Evolutionary conservation across 2,113 vertebrate species (phyloP).

Genomic region (Chaetodon trifascialis): DNA sequence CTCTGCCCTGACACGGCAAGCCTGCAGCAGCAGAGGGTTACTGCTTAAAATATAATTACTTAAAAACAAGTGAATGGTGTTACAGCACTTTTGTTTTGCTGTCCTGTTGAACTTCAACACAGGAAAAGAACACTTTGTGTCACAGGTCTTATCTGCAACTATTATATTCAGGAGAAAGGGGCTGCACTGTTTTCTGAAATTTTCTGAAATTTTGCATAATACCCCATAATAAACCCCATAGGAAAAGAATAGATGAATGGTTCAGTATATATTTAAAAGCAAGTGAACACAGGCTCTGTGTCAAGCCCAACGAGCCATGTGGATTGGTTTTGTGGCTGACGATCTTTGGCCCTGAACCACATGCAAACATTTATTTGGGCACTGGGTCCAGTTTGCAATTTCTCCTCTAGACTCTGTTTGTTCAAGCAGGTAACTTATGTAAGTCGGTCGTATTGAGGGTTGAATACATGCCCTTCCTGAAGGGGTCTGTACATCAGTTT

Average conservation of each 20-base stretch:
- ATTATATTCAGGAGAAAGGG: constrained; percentile 29
- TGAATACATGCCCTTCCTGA: constrained; percentile 53
- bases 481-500: constrained; percentile 48
- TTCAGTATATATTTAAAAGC: constrained; percentile 50
- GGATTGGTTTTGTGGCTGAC: constrained; percentile 68
- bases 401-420: constrained; percentile 67
- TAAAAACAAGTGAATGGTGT: constrained; percentile 17
- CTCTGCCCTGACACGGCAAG: constrained; percentile 7
- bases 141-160: constrained; percentile 40
- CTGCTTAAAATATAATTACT: constrained; percentile 39
- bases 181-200: constrained; percentile 38
- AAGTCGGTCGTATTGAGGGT: constrained; percentile 67
- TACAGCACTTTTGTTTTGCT: constrained; percentile 14
- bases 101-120: constrained; percentile 20
- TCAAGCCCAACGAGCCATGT: constrained; percentile 35
- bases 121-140: constrained; percentile 44
- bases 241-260: constrained; percentile 58
- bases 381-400: constrained; percentile 66
- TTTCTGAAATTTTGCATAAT: constrained; percentile 13
- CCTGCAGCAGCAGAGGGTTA: constrained; percentile 19
- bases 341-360: constrained; percentile 74
- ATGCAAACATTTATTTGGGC: constrained; percentile 83
- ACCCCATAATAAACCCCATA: constrained; percentile 33
- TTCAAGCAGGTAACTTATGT: constrained; percentile 75
- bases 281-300: constrained; percentile 60